Base-by-base conservation (phyloP, 2,888 invertebrate genomes). In the Heliothis peltigera region DNA sequence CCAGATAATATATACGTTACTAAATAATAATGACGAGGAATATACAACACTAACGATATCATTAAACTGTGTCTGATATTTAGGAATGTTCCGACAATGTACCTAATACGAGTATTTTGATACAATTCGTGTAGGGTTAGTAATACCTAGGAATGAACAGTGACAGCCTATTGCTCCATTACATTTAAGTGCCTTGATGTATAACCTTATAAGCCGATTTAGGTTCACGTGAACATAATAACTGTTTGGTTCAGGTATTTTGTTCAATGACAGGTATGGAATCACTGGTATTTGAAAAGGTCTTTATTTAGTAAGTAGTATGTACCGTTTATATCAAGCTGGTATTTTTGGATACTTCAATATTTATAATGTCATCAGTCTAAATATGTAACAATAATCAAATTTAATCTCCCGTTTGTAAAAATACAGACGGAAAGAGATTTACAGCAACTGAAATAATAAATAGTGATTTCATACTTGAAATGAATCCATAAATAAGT, bases 91-190 rank as follows among this genome's bases (percentile, higher is more conserved):
- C 39, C 15, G 22, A 7, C 2, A 35, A 32, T 39, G 12, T 19
- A 62, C 19, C 47, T 7, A 25, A 25, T 4, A n/a, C n/a, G n/a
- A n/a, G n/a, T n/a, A 42, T 12, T 47, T 35, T n/a, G 4, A 52
- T 42, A 42, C 32, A 43, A 55, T 65, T 51, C 15, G 12, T 51
- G 19, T 46, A 19, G 49, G 54, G 73, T 64, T 19, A 25, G 49
- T 55, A 68, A 72, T 65, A 65, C 10, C n/a, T n/a, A n/a, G n/a
- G 49, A 46, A 73, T n/a, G 32, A 42, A 19, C 12, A 8, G 7
- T 19, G 68, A 44, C 69, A 44, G 17, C 12, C 48, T 56, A 74
- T 53, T 35, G 44, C 15, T 6, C 59, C 7, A 57, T 67, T 57
- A 32, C 10, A 1, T 2, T 48, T 7, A 44, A 68, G 28, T 48